Percentiles rank a stretch among this genome's conserved stretches.
These are phyloP conservation scores for Garrulus glandarius DNA, from an alignment of 2,797 vertebrate genomes.

Conservation along the genomic window DNA sequence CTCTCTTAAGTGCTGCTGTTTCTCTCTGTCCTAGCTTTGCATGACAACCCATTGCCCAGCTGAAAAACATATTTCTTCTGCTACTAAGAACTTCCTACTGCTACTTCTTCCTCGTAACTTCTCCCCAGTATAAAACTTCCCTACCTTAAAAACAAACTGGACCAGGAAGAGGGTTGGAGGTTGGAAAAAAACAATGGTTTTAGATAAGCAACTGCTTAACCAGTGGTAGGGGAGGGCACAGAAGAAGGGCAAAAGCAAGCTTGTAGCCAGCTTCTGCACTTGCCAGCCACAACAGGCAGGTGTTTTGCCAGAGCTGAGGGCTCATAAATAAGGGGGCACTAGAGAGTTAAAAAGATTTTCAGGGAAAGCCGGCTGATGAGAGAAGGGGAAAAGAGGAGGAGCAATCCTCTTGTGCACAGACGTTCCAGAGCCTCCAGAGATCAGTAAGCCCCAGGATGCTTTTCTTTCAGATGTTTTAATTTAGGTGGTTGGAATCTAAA, in stretches of 20 bases:
- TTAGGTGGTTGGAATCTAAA: neutral
- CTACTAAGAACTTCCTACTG: neutral
- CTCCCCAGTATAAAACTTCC: neutral
- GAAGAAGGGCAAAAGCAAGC: neutral
- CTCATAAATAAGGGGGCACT: neutral
- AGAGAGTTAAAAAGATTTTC: neutral
- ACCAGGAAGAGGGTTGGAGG: neutral
- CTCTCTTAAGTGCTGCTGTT: neutral
- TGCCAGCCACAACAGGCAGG: neutral
- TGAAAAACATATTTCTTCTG: neutral
- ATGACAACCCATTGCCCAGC: neutral
- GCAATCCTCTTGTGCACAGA: neutral
- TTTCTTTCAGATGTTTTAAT: neutral
- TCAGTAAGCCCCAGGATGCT: neutral
- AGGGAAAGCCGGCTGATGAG: neutral
- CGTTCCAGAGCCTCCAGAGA: slow-evolving; percentile 1
- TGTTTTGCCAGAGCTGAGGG: neutral
- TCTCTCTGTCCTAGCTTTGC: neutral
- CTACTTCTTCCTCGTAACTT: neutral
- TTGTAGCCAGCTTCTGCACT: neutral
- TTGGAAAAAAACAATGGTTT: neutral
- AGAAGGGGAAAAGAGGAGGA: neutral
- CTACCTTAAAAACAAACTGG: neutral
- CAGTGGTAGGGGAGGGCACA: neutral
- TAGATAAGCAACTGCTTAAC: neutral